Evolutionary conservation across 2,113 vertebrate species (phyloP), one percentile per base, ranked within the genome.

Genomic region (Solea solea): DNA sequence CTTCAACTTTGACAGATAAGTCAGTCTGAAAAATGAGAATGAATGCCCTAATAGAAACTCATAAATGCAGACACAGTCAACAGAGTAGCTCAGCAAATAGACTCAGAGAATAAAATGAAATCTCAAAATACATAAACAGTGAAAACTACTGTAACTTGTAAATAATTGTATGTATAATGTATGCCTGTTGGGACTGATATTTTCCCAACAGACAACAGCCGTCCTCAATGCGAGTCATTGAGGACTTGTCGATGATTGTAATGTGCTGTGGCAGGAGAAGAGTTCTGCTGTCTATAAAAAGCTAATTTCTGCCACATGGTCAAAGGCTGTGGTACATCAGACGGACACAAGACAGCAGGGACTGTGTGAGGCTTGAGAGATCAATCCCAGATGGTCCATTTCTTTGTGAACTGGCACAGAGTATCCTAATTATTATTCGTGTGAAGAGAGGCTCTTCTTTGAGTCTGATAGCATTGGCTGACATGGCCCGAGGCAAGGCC

Each of bases 361-460:
- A 68, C 79, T 60, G 66, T 80, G 73, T 75, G 56, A 63, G 72
- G 72, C 70, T 73, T 65, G 67, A 81, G 51, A 70, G 70, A 86
- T 74, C 41, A 7, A 82, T 72, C 64, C 82, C 89, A 89, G 87
- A 88, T 89, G 87, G 82, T 75, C 64, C 25, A 40, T 65, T 74
- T 85, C 80, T 89, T 81, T 85, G 82, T 82, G 67, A 72, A 65
- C 75, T 78, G 79, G 71, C 85, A 51, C 65, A 46, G 64, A 80
- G 72, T 76, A 77, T 76, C 63, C 85, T 89, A 82, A 90, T 90
- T 86, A 85, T 90, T 85, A 89, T 90, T 90, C 60, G 39, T 82
- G 73, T 68, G 73, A 85, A 74, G 75, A 83, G 69, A 81, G 63
- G 66, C 72, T 84, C 14, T 78, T 81, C 81, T 87, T 84, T 78